These are phyloP conservation scores for Grammomys dolichurus DNA, from an alignment of 2,113 vertebrate genomes.

Conservation along the genomic window DNA sequence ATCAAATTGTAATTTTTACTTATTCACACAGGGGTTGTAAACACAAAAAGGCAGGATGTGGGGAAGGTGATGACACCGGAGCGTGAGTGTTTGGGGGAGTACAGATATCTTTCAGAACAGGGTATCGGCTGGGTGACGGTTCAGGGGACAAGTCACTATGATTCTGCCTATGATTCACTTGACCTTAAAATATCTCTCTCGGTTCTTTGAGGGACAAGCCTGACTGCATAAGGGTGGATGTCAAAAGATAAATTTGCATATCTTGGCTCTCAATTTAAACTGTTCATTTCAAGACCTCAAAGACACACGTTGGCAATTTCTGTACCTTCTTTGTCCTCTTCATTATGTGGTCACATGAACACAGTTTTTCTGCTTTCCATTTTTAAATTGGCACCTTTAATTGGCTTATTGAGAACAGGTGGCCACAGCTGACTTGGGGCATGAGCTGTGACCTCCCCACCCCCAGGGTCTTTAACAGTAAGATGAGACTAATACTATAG, in stretches of 20 bases:
- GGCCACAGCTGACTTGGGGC: background rate
- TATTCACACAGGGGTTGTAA: too few species aligned
- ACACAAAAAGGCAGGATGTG: too few species aligned
- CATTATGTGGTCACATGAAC: background rate
- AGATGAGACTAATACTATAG: background rate
- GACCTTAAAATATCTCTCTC: too few species aligned
- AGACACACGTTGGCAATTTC: background rate
- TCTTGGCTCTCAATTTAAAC: background rate
- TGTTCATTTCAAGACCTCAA: background rate
- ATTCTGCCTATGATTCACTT: too few species aligned
- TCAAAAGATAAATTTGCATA: background rate
- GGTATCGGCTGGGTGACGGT: too few species aligned
- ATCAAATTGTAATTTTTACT: too few species aligned
- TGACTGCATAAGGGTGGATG: too few species aligned
- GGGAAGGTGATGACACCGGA: too few species aligned
- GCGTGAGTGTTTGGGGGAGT: too few species aligned
- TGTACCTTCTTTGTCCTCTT: background rate
- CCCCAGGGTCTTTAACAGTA: background rate
- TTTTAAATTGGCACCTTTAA: background rate
- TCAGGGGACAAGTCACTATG: too few species aligned
- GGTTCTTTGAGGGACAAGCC: too few species aligned
- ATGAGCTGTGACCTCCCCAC: background rate
- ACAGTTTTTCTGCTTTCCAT: background rate
- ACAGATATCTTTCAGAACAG: too few species aligned
- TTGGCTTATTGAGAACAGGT: background rate